Percentiles rank a stretch among this genome's conserved stretches.
Conservation (phyloP, 2,888 invertebrate genomes). For the Pristionchus fissidentatus region DNA sequence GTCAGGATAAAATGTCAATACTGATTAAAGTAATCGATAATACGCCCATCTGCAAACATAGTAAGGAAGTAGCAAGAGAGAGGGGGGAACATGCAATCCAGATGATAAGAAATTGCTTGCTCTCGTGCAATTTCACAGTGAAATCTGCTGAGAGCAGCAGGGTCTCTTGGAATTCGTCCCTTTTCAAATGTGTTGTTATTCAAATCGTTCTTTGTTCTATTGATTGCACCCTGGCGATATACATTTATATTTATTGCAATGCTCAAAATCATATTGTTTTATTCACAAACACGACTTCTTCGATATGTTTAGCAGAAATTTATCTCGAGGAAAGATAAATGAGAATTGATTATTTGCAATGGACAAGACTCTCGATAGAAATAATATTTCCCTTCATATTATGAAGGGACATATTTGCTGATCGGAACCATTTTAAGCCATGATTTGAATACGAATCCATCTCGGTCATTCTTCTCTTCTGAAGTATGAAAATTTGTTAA, state of each 20-base stretch:
- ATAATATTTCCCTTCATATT: no score
- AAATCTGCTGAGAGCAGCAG: background rate
- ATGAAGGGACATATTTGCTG: no score
- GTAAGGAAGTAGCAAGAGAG: background rate
- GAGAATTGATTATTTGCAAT: no score
- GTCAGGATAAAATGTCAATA: background rate
- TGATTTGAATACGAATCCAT: no score
- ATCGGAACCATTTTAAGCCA: no score
- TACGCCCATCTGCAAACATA: background rate
- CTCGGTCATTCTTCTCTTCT: no score
- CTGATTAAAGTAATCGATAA: background rate
- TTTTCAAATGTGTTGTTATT: background rate
- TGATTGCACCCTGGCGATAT: no score
- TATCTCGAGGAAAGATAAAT: no score
- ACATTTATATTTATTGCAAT: background rate
- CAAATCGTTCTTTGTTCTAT: background rate
- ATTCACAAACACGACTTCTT: no score
- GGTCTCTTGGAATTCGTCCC: background rate
- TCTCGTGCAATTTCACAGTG: background rate
- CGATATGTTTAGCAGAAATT: no score
- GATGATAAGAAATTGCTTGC: background rate
- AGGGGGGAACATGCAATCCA: conserved; percentile 6
- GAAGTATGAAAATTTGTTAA: no score
- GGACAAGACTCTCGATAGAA: no score
- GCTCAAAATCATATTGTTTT: background rate